phyloP scores from a whole-genome alignment of 1,140 invertebrate genomes.

The Caenorhabditis latens region DNA sequence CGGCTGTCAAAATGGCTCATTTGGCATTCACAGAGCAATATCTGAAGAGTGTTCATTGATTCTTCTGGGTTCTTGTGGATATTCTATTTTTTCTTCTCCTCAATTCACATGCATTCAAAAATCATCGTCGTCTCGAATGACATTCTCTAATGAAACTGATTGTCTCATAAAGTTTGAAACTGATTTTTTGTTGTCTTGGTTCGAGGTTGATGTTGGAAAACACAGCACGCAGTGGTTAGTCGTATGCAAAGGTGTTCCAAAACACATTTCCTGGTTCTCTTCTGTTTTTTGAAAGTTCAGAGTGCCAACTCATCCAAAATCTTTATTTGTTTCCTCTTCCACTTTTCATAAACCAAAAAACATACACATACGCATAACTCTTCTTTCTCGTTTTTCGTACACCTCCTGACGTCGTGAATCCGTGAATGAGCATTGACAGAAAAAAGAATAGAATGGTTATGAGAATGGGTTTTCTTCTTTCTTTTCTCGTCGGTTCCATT shows the following conservation, averaged over 20 bases:
- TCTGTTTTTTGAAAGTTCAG: too few relatives aligned
- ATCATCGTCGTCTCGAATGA: too few relatives aligned
- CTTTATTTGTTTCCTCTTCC: not conserved
- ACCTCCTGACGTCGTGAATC: not conserved
- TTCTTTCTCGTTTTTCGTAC: not conserved
- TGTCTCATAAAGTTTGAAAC: too few relatives aligned
- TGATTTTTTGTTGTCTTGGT: too few relatives aligned
- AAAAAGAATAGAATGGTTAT: conserved; percentile 13
- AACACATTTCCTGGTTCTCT: too few relatives aligned
- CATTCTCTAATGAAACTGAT: too few relatives aligned
- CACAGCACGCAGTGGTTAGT: too few relatives aligned
- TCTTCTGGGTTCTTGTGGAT: too few relatives aligned
- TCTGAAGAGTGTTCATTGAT: not conserved
- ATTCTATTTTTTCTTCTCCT: too few relatives aligned
- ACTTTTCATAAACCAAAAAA: not conserved
- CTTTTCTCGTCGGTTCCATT: not conserved
- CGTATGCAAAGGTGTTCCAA: too few relatives aligned
- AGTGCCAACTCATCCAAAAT: not conserved
- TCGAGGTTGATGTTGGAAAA: too few relatives aligned
- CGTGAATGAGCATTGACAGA: not conserved
- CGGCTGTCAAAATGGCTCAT: not conserved
- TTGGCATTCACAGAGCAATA: conserved; percentile 30
- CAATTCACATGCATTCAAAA: too few relatives aligned
- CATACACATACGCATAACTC: not conserved
- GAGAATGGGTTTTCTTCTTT: not conserved